phyloP scores from a whole-genome alignment of 1,140 invertebrate genomes.

The Drosophila albomicans region DNA sequence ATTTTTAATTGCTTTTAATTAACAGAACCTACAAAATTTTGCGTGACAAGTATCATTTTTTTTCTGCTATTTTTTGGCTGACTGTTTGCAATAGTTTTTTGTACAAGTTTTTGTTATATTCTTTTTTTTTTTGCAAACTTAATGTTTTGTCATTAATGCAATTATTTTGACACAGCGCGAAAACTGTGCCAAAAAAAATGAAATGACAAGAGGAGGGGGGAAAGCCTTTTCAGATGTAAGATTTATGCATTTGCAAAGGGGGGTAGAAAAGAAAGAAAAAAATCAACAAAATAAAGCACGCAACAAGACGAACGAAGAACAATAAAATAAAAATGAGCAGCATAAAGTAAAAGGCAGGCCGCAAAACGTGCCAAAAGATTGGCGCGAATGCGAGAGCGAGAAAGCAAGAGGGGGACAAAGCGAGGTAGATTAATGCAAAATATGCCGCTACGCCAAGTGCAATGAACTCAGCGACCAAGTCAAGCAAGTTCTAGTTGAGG shows the following conservation, averaged over 20 bases:
- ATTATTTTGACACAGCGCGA: conserved; percentile 62
- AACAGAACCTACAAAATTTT: conserved; percentile 68
- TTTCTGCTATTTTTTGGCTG: conserved; percentile 18
- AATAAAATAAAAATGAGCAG: neutral
- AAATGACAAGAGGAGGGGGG: neutral
- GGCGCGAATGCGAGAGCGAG: conserved; percentile 20
- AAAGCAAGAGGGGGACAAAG: conserved; percentile 8
- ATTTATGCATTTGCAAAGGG: neutral
- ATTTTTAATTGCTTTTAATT: conserved; percentile 83
- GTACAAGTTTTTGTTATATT: neutral
- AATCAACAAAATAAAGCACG: neutral
- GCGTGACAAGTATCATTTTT: conserved; percentile 78
- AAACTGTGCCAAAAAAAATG: conserved; percentile 41
- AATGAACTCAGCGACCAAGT: conserved; percentile 78
- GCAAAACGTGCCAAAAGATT: conserved; percentile 51
- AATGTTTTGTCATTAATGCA: conserved; percentile 67
- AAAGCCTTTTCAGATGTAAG: neutral
- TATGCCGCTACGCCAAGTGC: conserved; percentile 79
- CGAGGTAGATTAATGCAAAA: conserved; percentile 69
- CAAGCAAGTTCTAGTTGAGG: conserved; percentile 83
- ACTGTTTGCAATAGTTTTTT: conserved; percentile 8
- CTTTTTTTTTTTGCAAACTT: neutral
- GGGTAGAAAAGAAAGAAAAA: neutral
- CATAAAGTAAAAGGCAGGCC: conserved; percentile 52
- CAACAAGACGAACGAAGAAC: neutral